Percentiles rank a stretch among this genome's conserved stretches.
Evolutionary conservation across 2,888 invertebrate species (phyloP).

Genomic region (Pimpla rufipes): DNA sequence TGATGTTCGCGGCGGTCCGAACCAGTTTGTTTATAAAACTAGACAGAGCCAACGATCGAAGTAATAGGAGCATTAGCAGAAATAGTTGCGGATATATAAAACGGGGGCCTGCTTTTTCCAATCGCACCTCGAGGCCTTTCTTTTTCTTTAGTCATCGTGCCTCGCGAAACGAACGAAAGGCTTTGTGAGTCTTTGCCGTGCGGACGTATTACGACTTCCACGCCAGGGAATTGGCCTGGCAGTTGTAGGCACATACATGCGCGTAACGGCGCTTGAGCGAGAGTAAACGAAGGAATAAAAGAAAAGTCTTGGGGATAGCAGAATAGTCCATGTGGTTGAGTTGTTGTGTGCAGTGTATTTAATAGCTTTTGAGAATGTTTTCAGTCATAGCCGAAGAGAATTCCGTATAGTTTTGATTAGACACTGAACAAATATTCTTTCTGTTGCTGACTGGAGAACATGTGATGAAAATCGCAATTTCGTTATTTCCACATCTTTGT

Average conservation of each 20-base stretch:
- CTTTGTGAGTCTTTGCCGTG: conserved; percentile 14
- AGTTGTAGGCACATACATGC: background rate
- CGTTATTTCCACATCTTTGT: too few relatives aligned
- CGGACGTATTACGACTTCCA: conserved; percentile 14
- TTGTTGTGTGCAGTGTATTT: background rate
- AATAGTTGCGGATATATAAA: conserved; percentile 20
- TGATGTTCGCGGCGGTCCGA: background rate
- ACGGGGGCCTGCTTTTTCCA: conserved; percentile 33
- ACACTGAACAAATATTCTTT: background rate
- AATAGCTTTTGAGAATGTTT: conserved; percentile 5
- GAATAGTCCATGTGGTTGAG: background rate
- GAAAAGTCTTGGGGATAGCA: background rate
- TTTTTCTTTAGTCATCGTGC: conserved; percentile 25
- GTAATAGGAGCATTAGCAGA: conserved; percentile 26
- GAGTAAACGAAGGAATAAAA: conserved; percentile 2
- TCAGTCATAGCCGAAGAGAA: background rate
- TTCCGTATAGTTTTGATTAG: background rate
- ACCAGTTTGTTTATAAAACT: conserved; percentile 9
- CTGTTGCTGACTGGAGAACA: background rate
- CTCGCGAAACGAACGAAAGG: background rate
- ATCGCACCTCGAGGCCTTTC: conserved; percentile 41
- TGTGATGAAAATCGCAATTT: background rate
- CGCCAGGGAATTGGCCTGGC: conserved; percentile 30
- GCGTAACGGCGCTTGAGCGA: background rate
- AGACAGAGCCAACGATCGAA: conserved; percentile 18